Base-by-base conservation (phyloP, 2,888 invertebrate genomes). In the Cactoblastis cactorum region DNA sequence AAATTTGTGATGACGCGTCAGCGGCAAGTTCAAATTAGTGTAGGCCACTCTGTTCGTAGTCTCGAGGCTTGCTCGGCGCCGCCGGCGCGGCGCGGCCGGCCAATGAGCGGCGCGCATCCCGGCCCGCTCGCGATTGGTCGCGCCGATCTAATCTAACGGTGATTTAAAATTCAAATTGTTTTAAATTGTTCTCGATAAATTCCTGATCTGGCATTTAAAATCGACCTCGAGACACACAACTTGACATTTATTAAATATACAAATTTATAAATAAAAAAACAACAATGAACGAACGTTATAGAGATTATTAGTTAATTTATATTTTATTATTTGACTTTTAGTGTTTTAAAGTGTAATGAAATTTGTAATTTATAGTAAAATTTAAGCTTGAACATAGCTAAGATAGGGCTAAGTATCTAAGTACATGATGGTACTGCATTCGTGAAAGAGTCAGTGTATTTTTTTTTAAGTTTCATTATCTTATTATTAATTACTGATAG, bases 391-490 rank as follows among this genome's bases (percentile, higher is more conserved):
- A 63, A 84, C 80, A 83, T 88, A 86, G 83, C 77, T 85, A 85
- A 81, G 79, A 80, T 83, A 83, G 76, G 61, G 51, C 57, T 79
- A 81, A 80, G 76, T 71, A 67, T n/a, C n/a, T 65, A 68, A 69
- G 71, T 71, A 72, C 70, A 58, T 53, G 47, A 61, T 58, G 61
- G 67, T 78, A 78, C 74, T 67, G 73, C 72, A 71, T 80, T 77
- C 66, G 68, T 76, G 74, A 59, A 80, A 80, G 72, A 85, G 80
- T 86, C 82, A 78, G 76, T 86, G 85, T 85, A 82, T 80, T 86
- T 88, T 87, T 77, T 85, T 85, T 79, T 80, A 75, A 80, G 62
- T 85, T 87, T 83, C 85, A 81, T 83, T 87, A 78, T 83, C 83
- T 75, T 83, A 79, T 38, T 9, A 83, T 83, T 82, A 81, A 65